A percentile compares a stretch with the other conserved stretches of the same genome.
These are phyloP conservation scores for Leptinotarsa rubiginosa DNA, from an alignment of 2,888 invertebrate genomes.

Conservation along the genomic window DNA sequence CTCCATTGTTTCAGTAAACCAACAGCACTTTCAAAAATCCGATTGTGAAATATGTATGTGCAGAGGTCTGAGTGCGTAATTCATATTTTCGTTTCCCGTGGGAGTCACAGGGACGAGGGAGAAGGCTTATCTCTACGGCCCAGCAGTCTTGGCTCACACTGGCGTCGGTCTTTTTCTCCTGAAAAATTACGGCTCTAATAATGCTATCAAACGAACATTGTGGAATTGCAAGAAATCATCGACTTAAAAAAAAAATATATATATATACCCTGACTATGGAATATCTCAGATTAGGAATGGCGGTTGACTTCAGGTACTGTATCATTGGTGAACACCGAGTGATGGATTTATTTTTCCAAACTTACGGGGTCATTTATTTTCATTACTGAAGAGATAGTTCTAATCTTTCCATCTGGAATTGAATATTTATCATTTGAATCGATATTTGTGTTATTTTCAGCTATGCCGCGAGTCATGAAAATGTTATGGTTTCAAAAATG, in stretches of 20 bases:
- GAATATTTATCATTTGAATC: too few species aligned
- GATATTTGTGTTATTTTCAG: too few species aligned
- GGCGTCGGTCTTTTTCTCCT: conserved; percentile 45
- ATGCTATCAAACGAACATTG: conserved; percentile 61
- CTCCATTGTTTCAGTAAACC: neutral
- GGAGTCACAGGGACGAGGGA: conserved; percentile 48
- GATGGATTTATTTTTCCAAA: neutral
- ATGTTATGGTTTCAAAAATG: too few species aligned
- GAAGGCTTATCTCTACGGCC: conserved; percentile 62
- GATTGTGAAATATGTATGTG: conserved; percentile 57
- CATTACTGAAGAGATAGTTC: too few species aligned
- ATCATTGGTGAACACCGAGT: neutral
- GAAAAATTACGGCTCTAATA: conserved; percentile 65
- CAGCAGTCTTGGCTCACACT: conserved; percentile 59
- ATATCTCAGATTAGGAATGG: conserved; percentile 51
- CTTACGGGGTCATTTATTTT: too few species aligned
- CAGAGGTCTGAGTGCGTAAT: conserved; percentile 60
- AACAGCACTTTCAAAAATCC: conserved; percentile 42
- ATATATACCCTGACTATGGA: conserved; percentile 53
- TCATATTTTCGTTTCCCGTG: conserved; percentile 55
- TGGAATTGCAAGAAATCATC: conserved; percentile 56
- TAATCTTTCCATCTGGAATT: too few species aligned
- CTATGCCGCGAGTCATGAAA: too few species aligned
- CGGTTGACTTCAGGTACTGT: conserved; percentile 2
- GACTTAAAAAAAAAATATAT: conserved; percentile 51